Evolutionary conservation across 1,140 invertebrate genomes (phyloP), one percentile per base, ranked within the genome.

Genomic region (Achatina immaculata): DNA sequence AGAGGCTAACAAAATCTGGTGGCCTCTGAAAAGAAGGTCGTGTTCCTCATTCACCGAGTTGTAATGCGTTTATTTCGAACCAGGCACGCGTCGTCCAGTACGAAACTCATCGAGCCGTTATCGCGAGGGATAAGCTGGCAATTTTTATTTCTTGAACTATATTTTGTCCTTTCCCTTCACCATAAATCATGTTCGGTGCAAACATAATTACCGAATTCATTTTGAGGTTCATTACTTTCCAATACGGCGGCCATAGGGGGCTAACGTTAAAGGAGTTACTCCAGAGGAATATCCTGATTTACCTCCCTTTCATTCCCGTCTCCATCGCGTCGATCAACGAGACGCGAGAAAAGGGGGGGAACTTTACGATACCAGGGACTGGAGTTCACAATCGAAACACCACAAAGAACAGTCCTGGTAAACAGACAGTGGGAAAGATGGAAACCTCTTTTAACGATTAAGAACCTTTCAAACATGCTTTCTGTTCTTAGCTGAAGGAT

Each of bases 11-110:
- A 71, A 71, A 6, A 69, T 69, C 40, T 71, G 38, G 68, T 2
- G 68, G 40, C 68, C 68, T 71, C 66, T 42, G 68, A 71, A 71
- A 40, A 71, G 68, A 71, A 71, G 68, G 68, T 71, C 66, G 24
- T 42, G 68, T 42, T 71, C 42, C 66, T 69, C 38, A 71, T 71
- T 71, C 40, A 2, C 38, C 6, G 68, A 16, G 38, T 24, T 42
- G 40, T 71, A 71, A 40, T 71, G 42, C 68, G 68, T 71, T 42
- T 71, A 71, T 69, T 31, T 69, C 66, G 0, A 40, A 71, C 68
- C 38, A 24, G 42, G 38, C 36, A 62, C 31, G 58, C 7, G n/a
- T 24, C 55, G 1, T 62, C 58, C 28, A 62, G 58, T 21, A 62
- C n/a, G 31, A 62, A 62, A 2, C 16, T 31, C n/a, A 62, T 16